Evolutionary conservation across 2,113 vertebrate genomes (phyloP).

Genomic region (Salminus brasiliensis): DNA sequence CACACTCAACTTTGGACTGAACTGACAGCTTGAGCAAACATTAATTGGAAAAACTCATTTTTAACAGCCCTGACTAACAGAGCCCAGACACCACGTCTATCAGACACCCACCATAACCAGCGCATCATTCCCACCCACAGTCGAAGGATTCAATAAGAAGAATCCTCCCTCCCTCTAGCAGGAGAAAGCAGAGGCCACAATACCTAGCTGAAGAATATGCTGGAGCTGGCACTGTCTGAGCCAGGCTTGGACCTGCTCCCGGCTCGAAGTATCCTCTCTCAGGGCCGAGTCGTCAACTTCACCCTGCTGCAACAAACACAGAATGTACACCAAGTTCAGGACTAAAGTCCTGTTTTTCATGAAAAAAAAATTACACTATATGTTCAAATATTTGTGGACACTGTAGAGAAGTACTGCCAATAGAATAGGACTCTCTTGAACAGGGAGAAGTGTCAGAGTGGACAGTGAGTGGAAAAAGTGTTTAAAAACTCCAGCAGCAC

Average conservation of each 20-base stretch:
- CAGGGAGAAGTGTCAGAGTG: too few relatives aligned
- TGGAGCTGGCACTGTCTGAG: slow-evolving; percentile 88
- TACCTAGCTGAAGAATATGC: slow-evolving; percentile 93
- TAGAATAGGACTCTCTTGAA: too few relatives aligned
- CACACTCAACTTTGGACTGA: background rate
- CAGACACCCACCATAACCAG: slow-evolving; percentile 21
- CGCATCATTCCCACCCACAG: background rate
- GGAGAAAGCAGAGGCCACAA: slow-evolving; percentile 34
- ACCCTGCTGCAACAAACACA: slow-evolving; percentile 74
- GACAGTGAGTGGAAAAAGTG: too few relatives aligned
- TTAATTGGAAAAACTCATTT: slow-evolving; percentile 9
- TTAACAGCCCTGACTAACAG: slow-evolving; percentile 1
- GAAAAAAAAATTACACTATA: too few relatives aligned
- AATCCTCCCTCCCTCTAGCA: background rate
- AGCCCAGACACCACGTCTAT: slow-evolving; percentile 5
- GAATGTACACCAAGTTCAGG: background rate
- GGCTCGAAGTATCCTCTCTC: slow-evolving; percentile 85
- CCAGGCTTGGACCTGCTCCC: slow-evolving; percentile 88
- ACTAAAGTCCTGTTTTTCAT: background rate
- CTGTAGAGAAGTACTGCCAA: too few relatives aligned
- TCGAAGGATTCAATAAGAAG: slow-evolving; percentile 9
- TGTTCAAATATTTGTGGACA: too few relatives aligned
- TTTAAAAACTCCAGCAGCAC: too few relatives aligned
- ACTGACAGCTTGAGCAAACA: slow-evolving; percentile 3
- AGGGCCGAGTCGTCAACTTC: slow-evolving; percentile 85